phyloP scores from a whole-genome alignment of 2,797 vertebrate species.

The Fundulus diaphanus region DNA sequence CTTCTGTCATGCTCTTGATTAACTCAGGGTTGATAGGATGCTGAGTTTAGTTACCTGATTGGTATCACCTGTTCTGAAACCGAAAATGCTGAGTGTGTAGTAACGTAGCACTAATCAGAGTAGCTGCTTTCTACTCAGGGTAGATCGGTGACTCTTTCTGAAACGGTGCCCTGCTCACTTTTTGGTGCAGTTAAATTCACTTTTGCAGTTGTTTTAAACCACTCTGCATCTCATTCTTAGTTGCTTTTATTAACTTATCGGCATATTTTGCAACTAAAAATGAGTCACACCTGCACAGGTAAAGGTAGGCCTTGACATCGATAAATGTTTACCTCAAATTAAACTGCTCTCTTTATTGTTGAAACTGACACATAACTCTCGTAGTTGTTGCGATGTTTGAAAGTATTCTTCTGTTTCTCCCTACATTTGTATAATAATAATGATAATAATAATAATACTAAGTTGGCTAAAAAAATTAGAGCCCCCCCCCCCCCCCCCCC shows the following conservation, averaged over 20 bases:
- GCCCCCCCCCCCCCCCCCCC: too few relatives aligned
- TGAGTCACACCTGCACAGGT: neutral
- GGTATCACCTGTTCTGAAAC: too few relatives aligned
- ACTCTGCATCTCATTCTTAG: neutral
- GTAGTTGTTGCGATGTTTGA: neutral
- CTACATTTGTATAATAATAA: neutral
- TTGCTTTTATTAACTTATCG: neutral
- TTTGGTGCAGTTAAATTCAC: neutral
- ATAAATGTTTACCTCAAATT: neutral
- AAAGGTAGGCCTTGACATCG: neutral
- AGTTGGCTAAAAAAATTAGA: too few relatives aligned
- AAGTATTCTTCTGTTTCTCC: neutral
- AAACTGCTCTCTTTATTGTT: neutral
- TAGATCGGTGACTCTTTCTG: too few relatives aligned
- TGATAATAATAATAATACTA: too few relatives aligned
- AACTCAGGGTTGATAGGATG: too few relatives aligned
- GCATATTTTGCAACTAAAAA: neutral
- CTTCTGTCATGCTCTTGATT: too few relatives aligned
- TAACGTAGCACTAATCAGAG: too few relatives aligned
- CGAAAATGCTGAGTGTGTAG: too few relatives aligned
- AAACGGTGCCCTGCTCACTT: neutral
- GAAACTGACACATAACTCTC: neutral
- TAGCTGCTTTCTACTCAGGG: too few relatives aligned
- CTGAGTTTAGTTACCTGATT: too few relatives aligned
- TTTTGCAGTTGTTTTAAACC: neutral